phyloP scores from a whole-genome alignment of 2,888 invertebrate genomes.

The Orchesella flavescens region DNA sequence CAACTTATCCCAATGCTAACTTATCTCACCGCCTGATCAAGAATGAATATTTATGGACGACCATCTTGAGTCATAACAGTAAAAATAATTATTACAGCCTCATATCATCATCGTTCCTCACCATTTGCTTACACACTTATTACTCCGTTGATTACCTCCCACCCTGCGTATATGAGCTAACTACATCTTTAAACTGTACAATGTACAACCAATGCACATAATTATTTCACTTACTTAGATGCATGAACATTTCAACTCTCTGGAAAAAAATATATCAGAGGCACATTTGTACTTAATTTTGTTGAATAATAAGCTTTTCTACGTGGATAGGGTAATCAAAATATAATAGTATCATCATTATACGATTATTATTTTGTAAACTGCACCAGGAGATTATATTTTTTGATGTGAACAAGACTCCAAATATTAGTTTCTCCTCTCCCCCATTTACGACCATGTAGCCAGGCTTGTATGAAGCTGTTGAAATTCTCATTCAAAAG shows the following conservation, averaged over 20 bases:
- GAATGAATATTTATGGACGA: conserved; percentile 63
- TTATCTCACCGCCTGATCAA: conserved; percentile 45
- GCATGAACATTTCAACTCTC: not conserved
- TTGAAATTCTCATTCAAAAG: conserved; percentile 54
- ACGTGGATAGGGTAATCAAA: conserved; percentile 29
- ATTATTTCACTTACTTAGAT: not conserved
- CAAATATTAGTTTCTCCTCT: not conserved
- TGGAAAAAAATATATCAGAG: not conserved
- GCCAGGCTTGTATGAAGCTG: conserved; percentile 2
- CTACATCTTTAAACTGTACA: not conserved
- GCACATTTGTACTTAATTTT: conserved; percentile 3
- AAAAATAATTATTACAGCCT: conserved; percentile 63
- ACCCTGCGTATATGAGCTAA: conserved; percentile 33
- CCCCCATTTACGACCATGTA: not conserved
- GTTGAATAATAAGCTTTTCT: conserved; percentile 28
- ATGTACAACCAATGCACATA: not conserved
- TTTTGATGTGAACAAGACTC: not conserved
- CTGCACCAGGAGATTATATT: not conserved
- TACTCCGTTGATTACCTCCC: conserved; percentile 53
- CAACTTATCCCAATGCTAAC: not conserved
- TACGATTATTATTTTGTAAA: conserved; percentile 19
- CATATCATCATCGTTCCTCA: conserved; percentile 69
- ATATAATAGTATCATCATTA: conserved; percentile 20
- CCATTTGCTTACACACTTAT: conserved; percentile 66
- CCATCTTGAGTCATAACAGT: conserved; percentile 61